Percentiles rank a stretch among this genome's conserved stretches.
These are phyloP conservation scores for Saturnia pavonia DNA, from an alignment of 2,888 invertebrate species.

Conservation along the genomic window DNA sequence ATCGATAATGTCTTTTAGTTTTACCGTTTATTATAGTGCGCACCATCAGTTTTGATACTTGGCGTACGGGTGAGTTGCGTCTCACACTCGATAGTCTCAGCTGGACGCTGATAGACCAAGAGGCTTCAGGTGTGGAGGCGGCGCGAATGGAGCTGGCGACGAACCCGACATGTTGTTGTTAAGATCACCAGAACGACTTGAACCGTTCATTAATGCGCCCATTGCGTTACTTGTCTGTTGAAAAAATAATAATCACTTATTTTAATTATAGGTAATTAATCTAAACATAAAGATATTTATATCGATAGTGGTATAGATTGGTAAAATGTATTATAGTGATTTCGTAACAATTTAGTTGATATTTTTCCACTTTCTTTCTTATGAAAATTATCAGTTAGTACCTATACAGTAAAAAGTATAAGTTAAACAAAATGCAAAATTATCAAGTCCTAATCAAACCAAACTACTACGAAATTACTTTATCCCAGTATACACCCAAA, in stretches of 20 bases:
- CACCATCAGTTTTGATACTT: conserved; percentile 69
- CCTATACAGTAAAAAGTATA: no score
- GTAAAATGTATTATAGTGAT: no score
- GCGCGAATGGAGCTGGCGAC: conserved; percentile 66
- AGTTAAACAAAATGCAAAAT: no score
- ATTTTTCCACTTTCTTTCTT: background rate
- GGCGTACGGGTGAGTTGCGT: conserved; percentile 71
- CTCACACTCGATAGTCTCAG: conserved; percentile 82
- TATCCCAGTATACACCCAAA: background rate
- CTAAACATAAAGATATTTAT: background rate
- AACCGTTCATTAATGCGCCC: conserved; percentile 80
- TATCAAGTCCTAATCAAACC: background rate
- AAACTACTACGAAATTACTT: background rate
- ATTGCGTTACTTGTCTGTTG: conserved; percentile 72
- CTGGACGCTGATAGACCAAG: conserved; percentile 84
- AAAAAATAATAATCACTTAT: conserved; percentile 27
- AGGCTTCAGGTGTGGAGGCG: conserved; percentile 81
- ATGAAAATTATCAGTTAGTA: background rate
- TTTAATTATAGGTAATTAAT: background rate
- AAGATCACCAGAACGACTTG: conserved; percentile 81
- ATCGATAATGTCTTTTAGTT: conserved; percentile 24
- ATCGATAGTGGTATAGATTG: background rate
- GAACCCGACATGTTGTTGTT: conserved; percentile 86
- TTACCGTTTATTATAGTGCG: conserved; percentile 34
- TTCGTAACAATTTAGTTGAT: no score